Conservation (phyloP, 2,797 vertebrate species). For the Distichodus sexfasciatus region DNA sequence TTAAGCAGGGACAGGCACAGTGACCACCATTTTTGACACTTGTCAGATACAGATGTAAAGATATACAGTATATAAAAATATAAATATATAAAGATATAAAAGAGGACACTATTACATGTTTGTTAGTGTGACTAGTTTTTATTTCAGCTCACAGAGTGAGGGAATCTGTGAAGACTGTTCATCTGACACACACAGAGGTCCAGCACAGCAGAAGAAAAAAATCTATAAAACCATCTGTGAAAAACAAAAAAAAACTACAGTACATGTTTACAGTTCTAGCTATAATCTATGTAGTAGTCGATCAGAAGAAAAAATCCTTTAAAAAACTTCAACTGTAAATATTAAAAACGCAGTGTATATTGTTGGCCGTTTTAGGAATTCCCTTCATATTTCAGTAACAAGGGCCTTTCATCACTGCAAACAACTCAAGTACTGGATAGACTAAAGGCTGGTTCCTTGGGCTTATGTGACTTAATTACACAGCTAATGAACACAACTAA, state of each 20-base stretch:
- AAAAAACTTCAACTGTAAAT: neutral
- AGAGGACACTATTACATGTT: neutral
- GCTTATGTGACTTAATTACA: neutral
- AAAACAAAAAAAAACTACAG: constrained; percentile 5
- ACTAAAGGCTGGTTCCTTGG: neutral
- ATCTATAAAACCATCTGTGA: constrained; percentile 1
- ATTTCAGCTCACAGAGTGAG: neutral
- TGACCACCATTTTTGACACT: no score
- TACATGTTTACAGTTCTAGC: neutral
- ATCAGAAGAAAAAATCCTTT: constrained; percentile 14
- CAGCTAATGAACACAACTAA: neutral
- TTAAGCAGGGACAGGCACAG: no score
- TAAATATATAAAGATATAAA: neutral
- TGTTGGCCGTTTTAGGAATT: neutral
- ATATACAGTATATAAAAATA: neutral
- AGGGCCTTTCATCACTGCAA: neutral
- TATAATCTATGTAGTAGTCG: neutral
- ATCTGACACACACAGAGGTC: constrained; percentile 13
- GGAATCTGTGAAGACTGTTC: neutral
- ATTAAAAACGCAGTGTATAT: constrained; percentile 15
- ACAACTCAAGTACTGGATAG: neutral
- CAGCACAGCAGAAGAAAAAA: neutral
- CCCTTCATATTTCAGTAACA: neutral
- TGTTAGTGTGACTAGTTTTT: neutral
- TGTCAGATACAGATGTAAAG: no score